Base-by-base conservation (phyloP, 2,797 vertebrate species). In the Sternarchorhynchus goeldii region DNA sequence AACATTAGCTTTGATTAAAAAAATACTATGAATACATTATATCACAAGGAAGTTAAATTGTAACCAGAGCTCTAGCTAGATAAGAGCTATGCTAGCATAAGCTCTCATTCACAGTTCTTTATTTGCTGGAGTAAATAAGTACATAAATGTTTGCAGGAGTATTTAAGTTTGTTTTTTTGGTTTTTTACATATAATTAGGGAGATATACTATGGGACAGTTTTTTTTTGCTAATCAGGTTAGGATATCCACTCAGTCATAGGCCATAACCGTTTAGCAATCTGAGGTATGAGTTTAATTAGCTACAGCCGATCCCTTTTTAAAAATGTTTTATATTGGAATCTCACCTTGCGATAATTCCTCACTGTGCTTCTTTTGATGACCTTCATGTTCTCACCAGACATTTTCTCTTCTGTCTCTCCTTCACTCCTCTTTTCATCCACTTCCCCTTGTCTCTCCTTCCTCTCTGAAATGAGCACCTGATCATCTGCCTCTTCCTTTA, bases 301-400 rank as follows among this genome's bases (percentile, higher is more conserved):
- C 18, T 50, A 20, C 36, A 36, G 10, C 25, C 60, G 12, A 58
- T 25, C 20, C 20, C 10, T 45, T 55, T 53, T 12, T 56, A 50
- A 50, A 12, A 20, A 56, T 64, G 25, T 34, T 16, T 65, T 34
- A 77, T 17, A 57, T 63, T 6, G 36, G 14, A 67, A 36, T 77
- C 91, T 91, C 79, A 94, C 93, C 92, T 91, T 93, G 73, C 89
- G 86, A 76, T 93, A 94, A 73, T 83, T 90, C 85, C 88, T 92
- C 59, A 89, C 36, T 0, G 87, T 80, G 75, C 76, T 91, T 84
- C 88, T 93, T 88, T 94, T 93, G 75, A 91, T 76, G 58, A 86
- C 63, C 78, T 92, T 92, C 87, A 90, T 86, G n/a, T 88, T 88
- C 4, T 90, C 86, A 71, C 86, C 85, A 53, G 60, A 63, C 21